phyloP scores from a whole-genome alignment of 2,113 vertebrate species.

The Heptranchias perlo region DNA sequence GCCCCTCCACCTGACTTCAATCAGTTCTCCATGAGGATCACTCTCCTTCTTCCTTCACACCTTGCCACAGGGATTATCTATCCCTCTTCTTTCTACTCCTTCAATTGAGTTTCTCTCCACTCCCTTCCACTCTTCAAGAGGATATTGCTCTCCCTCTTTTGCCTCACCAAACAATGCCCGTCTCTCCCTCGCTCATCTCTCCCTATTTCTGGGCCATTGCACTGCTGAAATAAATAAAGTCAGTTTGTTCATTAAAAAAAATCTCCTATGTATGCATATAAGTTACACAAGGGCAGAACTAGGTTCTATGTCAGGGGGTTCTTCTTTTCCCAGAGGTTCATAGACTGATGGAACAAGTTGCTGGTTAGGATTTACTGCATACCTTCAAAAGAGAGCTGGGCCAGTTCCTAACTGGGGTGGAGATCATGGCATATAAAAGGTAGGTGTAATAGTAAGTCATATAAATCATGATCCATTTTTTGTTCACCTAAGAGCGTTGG shows the following conservation, averaged over 20 bases:
- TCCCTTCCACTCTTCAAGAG: not conserved
- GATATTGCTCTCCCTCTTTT: not conserved
- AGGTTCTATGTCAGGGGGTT: not conserved
- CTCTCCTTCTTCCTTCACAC: not conserved
- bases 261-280: not conserved
- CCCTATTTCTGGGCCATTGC: not conserved
- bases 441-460: not conserved
- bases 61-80: not conserved
- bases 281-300: not conserved
- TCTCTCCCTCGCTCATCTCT: not conserved
- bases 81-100: not conserved
- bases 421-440: not conserved
- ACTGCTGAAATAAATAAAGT: not conserved
- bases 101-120: not conserved
- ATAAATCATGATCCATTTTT: not conserved
- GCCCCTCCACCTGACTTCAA: not conserved
- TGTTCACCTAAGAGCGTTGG: not conserved
- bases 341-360: not conserved
- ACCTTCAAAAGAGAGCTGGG: not conserved
- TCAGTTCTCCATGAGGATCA: not conserved
- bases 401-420: not conserved
- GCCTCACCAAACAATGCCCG: not conserved
- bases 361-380: too few relatives aligned
- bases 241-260: not conserved
- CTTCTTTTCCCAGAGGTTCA: not conserved